Conservation (phyloP, 2,888 invertebrate species). For the Pristionchus arcanus region DNA sequence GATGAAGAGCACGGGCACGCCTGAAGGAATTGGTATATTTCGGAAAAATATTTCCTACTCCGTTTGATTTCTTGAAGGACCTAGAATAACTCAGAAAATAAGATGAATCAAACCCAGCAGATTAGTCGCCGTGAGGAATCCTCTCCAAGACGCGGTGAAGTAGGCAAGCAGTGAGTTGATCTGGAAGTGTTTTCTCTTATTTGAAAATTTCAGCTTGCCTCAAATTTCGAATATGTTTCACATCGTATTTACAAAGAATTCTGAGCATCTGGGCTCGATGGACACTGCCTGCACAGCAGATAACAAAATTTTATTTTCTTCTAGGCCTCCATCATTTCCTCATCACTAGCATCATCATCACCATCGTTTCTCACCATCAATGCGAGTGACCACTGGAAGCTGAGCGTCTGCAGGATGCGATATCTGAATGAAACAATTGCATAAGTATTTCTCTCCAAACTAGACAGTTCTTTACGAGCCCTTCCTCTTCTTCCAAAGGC, state of each 20-base stretch:
- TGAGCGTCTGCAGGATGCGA: constrained; percentile 66
- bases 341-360: too few species aligned
- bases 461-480: too few species aligned
- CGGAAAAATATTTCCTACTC: too few species aligned
- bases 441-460: too few species aligned
- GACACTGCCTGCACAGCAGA: too few species aligned
- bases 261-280: too few species aligned
- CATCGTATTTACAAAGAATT: not conserved
- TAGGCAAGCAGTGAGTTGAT: constrained; percentile 14
- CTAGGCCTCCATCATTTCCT: too few species aligned
- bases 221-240: not conserved
- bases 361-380: constrained; percentile 57
- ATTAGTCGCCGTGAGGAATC: constrained; percentile 19
- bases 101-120: not conserved
- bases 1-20: constrained; percentile 61
- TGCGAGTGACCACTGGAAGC: constrained; percentile 66
- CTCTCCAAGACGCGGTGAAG: constrained; percentile 8
- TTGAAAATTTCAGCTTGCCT: not conserved
- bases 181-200: not conserved
- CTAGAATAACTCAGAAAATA: too few species aligned
- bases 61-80: too few species aligned
- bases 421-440: constrained; percentile 39
- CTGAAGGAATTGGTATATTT: not conserved
- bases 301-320: too few species aligned
- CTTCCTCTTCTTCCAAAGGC: too few species aligned